A percentile compares a stretch with the other conserved stretches of the same genome.
Conservation (phyloP, 2,113 vertebrate genomes). For the Brevimyrus niger region DNA sequence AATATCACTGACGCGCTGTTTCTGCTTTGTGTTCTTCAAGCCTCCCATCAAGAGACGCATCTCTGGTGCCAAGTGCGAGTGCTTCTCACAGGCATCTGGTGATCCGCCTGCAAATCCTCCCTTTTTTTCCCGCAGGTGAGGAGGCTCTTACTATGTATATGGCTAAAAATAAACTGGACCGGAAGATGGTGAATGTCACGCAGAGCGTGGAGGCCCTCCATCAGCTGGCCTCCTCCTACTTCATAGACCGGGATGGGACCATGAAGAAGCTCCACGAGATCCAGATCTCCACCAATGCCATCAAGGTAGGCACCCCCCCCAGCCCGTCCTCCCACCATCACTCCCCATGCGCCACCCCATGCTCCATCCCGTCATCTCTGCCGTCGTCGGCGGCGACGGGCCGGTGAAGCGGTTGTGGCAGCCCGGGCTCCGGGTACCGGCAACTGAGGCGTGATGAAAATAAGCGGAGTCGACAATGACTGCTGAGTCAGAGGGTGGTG, state of each 20-base stretch:
- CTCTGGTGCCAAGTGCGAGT: background rate
- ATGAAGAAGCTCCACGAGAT: constrained; percentile 98
- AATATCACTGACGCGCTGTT: background rate
- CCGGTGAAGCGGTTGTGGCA: constrained; percentile 54
- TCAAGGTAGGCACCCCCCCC: constrained; percentile 71
- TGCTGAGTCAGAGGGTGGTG: constrained; percentile 56
- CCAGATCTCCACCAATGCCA: constrained; percentile 96
- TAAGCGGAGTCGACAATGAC: constrained; percentile 57
- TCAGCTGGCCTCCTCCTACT: constrained; percentile 97
- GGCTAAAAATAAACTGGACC: constrained; percentile 93
- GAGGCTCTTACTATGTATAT: constrained; percentile 98
- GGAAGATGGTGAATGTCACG: constrained; percentile 83
- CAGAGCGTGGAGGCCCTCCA: constrained; percentile 94
- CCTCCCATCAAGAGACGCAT: background rate
- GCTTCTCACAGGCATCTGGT: background rate
- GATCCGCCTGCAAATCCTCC: background rate
- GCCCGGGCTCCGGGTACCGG: constrained; percentile 36
- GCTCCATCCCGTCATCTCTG: constrained; percentile 37
- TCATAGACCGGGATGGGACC: constrained; percentile 94
- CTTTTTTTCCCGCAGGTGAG: constrained; percentile 69
- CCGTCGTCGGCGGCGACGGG: constrained; percentile 55
- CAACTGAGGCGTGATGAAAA: constrained; percentile 55
- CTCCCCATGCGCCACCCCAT: background rate
- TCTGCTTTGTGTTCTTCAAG: background rate
- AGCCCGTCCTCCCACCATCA: no score